Evolutionary conservation across 2,888 invertebrate species (phyloP).

Genomic region (Drosophila emarginata): DNA sequence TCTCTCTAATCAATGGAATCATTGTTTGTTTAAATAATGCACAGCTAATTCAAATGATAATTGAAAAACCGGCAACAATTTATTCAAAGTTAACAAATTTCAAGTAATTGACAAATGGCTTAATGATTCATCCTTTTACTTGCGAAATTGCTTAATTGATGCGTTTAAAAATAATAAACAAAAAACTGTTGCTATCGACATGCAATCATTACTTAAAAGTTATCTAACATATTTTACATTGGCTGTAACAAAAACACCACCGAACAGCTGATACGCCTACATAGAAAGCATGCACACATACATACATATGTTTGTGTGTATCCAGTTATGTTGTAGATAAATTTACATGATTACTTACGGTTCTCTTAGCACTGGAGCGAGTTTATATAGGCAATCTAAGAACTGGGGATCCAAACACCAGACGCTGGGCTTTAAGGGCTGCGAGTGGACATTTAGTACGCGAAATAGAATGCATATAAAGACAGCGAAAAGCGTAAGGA

Average conservation of each 20-base stretch:
- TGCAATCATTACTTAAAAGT: not conserved
- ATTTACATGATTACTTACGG: slow-evolving; percentile 87
- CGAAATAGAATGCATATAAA: slow-evolving; percentile 92
- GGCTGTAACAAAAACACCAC: slow-evolving; percentile 32
- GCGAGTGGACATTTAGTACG: slow-evolving; percentile 92
- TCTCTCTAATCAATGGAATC: not conserved
- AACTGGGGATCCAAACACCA: slow-evolving; percentile 90
- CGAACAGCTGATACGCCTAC: slow-evolving; percentile 44
- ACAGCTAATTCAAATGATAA: not conserved
- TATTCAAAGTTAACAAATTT: not conserved
- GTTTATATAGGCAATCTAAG: slow-evolving; percentile 89
- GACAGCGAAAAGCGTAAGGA: slow-evolving; percentile 91
- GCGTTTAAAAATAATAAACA: not conserved
- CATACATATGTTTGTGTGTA: slow-evolving; percentile 18
- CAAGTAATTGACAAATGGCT: not conserved
- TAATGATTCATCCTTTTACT: not conserved
- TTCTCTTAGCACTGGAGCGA: slow-evolving; percentile 90
- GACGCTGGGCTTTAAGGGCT: slow-evolving; percentile 90
- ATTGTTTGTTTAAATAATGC: not conserved
- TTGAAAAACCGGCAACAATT: not conserved
- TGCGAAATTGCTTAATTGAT: not conserved
- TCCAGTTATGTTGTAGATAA: not conserved
- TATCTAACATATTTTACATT: slow-evolving; percentile 51
- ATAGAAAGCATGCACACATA: slow-evolving; percentile 22
- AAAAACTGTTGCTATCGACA: slow-evolving; percentile 4